phyloP scores from a whole-genome alignment of 2,888 invertebrate genomes.

The Rapana venosa region DNA sequence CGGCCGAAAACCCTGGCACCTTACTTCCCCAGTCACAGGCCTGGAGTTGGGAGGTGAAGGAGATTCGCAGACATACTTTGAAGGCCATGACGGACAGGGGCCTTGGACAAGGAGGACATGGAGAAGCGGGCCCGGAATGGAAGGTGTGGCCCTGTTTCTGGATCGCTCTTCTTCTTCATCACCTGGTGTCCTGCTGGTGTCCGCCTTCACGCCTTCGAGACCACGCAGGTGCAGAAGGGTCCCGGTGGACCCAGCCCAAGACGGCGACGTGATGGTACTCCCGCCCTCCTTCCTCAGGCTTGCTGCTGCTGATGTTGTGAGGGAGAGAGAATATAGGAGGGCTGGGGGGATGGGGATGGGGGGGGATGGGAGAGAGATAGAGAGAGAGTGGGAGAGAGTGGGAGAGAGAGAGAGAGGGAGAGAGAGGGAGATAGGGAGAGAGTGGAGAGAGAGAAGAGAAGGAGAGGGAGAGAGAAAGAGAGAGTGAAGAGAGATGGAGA shows the following conservation, averaged over 20 bases:
- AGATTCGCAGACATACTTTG: conserved; percentile 69
- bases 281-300: neutral
- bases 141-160: conserved; percentile 75
- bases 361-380: neutral
- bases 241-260: neutral
- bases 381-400: neutral
- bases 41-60: conserved; percentile 73
- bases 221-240: conserved; percentile 48
- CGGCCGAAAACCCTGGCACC: conserved; percentile 46
- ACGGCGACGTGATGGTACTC: neutral
- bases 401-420: neutral
- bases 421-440: neutral
- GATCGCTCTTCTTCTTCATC: conserved; percentile 76
- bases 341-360: neutral
- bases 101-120: conserved; percentile 65
- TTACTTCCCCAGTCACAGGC: conserved; percentile 50
- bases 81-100: conserved; percentile 65
- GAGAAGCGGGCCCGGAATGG: conserved; percentile 74
- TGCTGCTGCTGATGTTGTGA: too few species aligned
- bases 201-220: conserved; percentile 72
- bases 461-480: too few species aligned
- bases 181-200: conserved; percentile 72
- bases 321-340: too few species aligned
- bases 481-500: too few species aligned
- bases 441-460: neutral